These are phyloP conservation scores for Melinopterus prodromus DNA, from an alignment of 2,888 invertebrate genomes.

Conservation along the genomic window DNA sequence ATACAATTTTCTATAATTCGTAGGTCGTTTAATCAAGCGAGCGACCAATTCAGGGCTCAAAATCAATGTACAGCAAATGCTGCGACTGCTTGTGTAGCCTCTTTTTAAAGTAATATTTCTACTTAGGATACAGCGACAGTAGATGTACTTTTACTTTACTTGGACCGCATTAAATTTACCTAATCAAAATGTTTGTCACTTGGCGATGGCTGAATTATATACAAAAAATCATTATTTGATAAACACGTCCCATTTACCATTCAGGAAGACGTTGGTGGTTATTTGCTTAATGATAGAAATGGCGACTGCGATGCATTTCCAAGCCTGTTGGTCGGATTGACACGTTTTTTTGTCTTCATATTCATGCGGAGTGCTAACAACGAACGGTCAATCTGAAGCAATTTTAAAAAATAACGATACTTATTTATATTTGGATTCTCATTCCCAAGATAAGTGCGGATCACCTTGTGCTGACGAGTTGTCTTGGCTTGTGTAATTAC, in stretches of 20 bases:
- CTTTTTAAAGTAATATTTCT: neutral
- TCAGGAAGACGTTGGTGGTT: no score
- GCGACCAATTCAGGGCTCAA: neutral
- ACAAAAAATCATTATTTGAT: neutral
- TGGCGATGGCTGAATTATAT: no score
- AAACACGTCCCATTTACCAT: neutral
- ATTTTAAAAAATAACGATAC: neutral
- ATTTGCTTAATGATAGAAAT: neutral
- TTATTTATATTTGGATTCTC: no score
- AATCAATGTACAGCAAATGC: slow-evolving; percentile 16
- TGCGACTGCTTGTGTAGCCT: slow-evolving; percentile 31
- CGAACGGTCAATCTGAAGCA: neutral
- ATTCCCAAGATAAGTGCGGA: neutral
- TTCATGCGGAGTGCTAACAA: neutral
- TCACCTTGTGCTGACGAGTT: neutral
- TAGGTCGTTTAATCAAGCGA: neutral
- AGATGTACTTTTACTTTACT: neutral
- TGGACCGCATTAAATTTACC: neutral
- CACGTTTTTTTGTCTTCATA: neutral
- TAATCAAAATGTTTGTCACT: no score
- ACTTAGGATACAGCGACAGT: neutral
- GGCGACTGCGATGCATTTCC: neutral
- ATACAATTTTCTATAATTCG: neutral
- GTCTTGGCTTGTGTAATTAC: neutral
- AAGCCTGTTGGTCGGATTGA: neutral